Base-by-base conservation (phyloP, 2,113 vertebrate genomes). In the human region DNA sequence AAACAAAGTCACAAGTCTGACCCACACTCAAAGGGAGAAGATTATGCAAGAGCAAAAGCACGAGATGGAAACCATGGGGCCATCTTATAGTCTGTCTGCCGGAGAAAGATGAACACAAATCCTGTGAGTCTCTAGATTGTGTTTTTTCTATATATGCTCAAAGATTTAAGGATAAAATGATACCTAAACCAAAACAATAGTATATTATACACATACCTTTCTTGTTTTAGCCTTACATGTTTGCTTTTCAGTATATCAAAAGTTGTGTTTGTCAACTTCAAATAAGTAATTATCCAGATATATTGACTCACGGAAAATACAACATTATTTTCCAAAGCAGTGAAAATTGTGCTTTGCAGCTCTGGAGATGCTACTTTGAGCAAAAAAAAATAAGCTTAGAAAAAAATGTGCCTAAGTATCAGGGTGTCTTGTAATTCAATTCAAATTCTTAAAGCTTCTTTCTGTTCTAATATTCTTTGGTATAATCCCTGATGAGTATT, bases 281-380 rank as follows among this genome's bases (percentile, higher is more conserved):
- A 40, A 81, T 40, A 92, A 96, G 38, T 96, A 88, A 96, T 97
- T 94, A 97, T 66, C 35, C 43, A 64, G 95, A 92, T 45, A 48
- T 80, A 76, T 48, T 83, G 83, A 92, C 64, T 80, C 68, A 38
- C 52, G 83, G 83, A 87, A 97, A 97, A 92, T 76, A 66, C 76
- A 90, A 43, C 50, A 84, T 70, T 52, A 93, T 93, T 97, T 97
- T 92, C 92, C 55, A 94, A 96, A 96, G n/a, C 89, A 72, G 55
- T 50, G 88, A 84, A 94, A 87, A 92, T 43, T 82, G 84, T 92
- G 61, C 48, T 38, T 50, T 4, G 40, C 70, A 79, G 52, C 90
- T 95, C 89, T 82, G 35, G 89, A 72, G 50, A 97, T 90, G 57
- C 84, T 83, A 89, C 64, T 90, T 87, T 76, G 72, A 96, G 50